Evolutionary conservation across 1,140 invertebrate species (phyloP).

Genomic region (Liolophura sinensis): DNA sequence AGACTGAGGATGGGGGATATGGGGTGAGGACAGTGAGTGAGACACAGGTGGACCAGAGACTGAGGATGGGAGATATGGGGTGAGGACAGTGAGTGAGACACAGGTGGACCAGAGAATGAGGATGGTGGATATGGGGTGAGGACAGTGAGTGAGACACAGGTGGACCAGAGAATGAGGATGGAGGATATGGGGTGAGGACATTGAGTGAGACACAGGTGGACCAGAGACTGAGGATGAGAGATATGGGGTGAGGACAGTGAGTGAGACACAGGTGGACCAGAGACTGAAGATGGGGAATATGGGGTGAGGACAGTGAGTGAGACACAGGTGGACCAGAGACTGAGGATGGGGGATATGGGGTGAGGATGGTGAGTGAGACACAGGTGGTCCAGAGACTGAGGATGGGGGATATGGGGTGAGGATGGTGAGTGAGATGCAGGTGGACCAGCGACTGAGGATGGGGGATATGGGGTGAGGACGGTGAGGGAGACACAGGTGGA

Average conservation of each 20-base stretch:
- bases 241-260: background rate
- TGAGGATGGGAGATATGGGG: too few relatives aligned
- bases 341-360: background rate
- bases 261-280: conserved; percentile 1
- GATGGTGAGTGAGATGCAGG: background rate
- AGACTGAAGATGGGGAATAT: background rate
- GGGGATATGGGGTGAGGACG: background rate
- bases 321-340: conserved; percentile 1
- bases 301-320: conserved; percentile 1
- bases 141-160: background rate
- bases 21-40: too few relatives aligned
- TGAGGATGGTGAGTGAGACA: background rate
- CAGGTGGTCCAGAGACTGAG: background rate
- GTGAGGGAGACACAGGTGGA: conserved; percentile 3
- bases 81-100: too few relatives aligned
- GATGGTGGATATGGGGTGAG: too few relatives aligned
- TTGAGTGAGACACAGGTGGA: background rate
- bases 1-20: too few relatives aligned
- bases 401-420: background rate
- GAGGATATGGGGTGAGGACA: too few relatives aligned
- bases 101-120: too few relatives aligned
- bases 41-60: too few relatives aligned
- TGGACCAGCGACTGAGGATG: background rate
- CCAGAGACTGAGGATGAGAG: too few relatives aligned
- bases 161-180: too few relatives aligned